A percentile compares a stretch with the other conserved stretches of the same genome.
These are phyloP conservation scores for Antheraea mylitta DNA, from an alignment of 1,140 invertebrate genomes.

Conservation along the genomic window DNA sequence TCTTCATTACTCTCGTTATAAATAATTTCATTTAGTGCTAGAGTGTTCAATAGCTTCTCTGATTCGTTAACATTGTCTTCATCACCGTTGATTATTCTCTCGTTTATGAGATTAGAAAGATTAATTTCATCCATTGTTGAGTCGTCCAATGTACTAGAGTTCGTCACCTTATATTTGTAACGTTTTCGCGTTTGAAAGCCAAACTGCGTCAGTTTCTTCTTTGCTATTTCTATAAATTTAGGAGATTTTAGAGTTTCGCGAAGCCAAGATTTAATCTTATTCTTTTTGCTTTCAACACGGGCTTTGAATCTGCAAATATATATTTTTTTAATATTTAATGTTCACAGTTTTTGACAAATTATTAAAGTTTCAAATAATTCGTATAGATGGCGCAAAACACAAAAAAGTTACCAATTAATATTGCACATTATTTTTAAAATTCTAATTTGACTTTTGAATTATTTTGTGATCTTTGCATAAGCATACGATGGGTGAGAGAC, in stretches of 20 bases:
- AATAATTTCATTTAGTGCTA: slow-evolving; percentile 54
- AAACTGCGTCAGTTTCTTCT: slow-evolving; percentile 53
- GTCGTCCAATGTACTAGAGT: slow-evolving; percentile 20
- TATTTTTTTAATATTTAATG: too few species aligned
- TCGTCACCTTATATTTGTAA: too few species aligned
- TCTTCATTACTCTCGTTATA: slow-evolving; percentile 25
- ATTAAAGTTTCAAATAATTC: too few species aligned
- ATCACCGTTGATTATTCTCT: slow-evolving; percentile 32
- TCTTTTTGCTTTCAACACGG: slow-evolving; percentile 63
- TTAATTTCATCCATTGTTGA: slow-evolving; percentile 54
- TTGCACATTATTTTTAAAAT: too few species aligned
- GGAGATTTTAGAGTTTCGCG: slow-evolving; percentile 58
- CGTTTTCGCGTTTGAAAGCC: slow-evolving; percentile 36
- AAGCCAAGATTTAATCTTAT: slow-evolving; percentile 66
- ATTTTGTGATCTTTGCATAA: too few species aligned
- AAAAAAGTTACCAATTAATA: too few species aligned
- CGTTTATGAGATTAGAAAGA: slow-evolving; percentile 37
- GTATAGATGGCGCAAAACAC: too few species aligned
- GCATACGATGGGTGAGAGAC: too few species aligned
- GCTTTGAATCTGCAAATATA: slow-evolving; percentile 61
- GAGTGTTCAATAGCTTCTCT: slow-evolving; percentile 44
- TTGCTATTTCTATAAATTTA: slow-evolving; percentile 54
- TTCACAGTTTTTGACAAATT: too few species aligned
- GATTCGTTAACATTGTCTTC: slow-evolving; percentile 41
- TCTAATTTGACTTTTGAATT: too few species aligned